Conservation (phyloP, 2,113 vertebrate species). For the Lasiurus cinereus region DNA sequence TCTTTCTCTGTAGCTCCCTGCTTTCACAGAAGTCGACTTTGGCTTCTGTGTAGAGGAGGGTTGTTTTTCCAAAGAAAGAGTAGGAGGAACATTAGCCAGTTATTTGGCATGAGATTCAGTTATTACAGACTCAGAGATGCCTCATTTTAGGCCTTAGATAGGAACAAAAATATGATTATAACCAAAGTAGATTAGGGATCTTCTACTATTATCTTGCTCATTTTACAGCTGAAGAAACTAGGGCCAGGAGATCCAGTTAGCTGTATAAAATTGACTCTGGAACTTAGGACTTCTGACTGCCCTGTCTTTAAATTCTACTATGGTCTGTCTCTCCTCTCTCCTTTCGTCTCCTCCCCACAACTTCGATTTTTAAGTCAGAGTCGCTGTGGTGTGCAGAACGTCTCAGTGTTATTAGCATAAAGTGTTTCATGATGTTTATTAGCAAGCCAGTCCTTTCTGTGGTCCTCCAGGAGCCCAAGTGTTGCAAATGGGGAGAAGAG, state of each 20-base stretch:
- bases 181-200: not conserved
- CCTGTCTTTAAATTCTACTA: not conserved
- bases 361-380: not conserved
- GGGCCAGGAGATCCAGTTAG: not conserved
- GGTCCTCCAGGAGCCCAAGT: no score
- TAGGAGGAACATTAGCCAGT: not conserved
- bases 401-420: not conserved
- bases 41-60: not conserved
- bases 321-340: not conserved
- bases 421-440: not conserved
- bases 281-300: not conserved
- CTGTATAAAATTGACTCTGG: not conserved
- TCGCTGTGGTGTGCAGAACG: not conserved
- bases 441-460: not conserved
- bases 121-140: not conserved
- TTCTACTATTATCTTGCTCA: not conserved
- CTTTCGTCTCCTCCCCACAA: no score
- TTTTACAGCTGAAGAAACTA: not conserved
- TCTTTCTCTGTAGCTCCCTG: not conserved
- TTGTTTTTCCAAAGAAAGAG: not conserved
- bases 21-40: not conserved
- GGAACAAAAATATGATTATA: conserved; percentile 47
- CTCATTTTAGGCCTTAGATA: not conserved
- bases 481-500: not conserved
- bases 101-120: not conserved